Evolutionary conservation across 2,888 invertebrate species (phyloP), one percentile per base, ranked within the genome.

Genomic region (Epistrophe eligans): DNA sequence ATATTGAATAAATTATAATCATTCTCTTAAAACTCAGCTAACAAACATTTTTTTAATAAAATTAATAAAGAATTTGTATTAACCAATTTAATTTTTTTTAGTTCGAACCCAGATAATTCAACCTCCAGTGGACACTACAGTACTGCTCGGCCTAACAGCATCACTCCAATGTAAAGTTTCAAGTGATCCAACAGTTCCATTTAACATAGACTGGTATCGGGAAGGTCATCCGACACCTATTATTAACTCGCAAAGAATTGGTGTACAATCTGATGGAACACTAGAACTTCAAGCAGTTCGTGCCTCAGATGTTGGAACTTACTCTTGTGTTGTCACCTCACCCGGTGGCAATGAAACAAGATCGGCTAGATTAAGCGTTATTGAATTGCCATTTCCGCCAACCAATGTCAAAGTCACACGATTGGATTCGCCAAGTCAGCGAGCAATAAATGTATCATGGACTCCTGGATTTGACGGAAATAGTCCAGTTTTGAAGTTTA

Each of bases 381-480:
- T 99, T 90, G 99, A 99, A 93, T 94, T 99, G 89, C 99, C 99
- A 0, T 98, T 97, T 91, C 96, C 98, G 35, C 99, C 99, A 0
- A 96, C 96, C 60, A 97, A 97, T 91, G 97, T 98, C 0, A 95
- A 95, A 89, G 99, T 98, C 0, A 93, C 93, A 79, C 94, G 96
- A 88, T 91, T 96, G 1, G 96, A 96, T 70, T 94, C 94, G 7
- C 94, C 95, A 15, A 95, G 95, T 83, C 96, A 95, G 89, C 95
- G 95, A 91, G 96, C 97, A 38, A 97, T 99, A 88, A 97, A 98
- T 91, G 96, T 99, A 4, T 96, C 96, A 24, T 99, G 99, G 99
- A 97, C 97, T 13, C 97, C 98, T 0, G 98, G 98, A 38, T 99
- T 99, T 93, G 98, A 99, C 93, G 99, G 99, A 76, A 99, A 99